These are phyloP conservation scores for Schlechtendalia chinensis DNA, from an alignment of 1,140 invertebrate species.

Conservation along the genomic window DNA sequence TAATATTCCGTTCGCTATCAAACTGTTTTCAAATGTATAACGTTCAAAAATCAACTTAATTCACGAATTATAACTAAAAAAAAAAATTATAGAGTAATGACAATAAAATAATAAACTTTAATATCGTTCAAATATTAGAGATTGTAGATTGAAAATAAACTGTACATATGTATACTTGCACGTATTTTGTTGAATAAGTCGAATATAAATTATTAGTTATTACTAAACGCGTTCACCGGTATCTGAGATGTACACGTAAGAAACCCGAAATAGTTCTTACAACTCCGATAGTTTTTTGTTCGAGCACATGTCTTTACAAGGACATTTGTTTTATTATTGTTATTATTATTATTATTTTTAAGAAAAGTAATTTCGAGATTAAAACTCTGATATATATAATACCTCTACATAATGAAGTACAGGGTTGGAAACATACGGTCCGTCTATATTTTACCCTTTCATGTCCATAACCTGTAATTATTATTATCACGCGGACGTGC, in stretches of 20 bases:
- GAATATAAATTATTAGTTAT: too few relatives aligned
- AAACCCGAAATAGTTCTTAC: neutral
- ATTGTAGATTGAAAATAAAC: too few relatives aligned
- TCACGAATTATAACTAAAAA: too few relatives aligned
- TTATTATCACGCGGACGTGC: neutral
- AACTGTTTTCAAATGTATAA: too few relatives aligned
- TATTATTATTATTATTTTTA: conserved; percentile 15
- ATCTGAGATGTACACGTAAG: neutral
- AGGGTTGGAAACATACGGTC: neutral
- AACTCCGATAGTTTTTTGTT: neutral
- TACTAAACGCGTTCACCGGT: too few relatives aligned
- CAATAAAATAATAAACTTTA: too few relatives aligned
- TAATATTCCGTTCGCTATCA: neutral
- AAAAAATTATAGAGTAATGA: too few relatives aligned
- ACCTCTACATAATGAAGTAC: neutral
- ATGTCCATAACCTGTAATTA: conserved; percentile 35
- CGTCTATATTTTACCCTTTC: conserved; percentile 5
- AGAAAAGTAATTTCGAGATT: neutral
- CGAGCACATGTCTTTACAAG: conserved; percentile 1
- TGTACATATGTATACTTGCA: too few relatives aligned
- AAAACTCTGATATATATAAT: neutral
- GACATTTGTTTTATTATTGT: neutral
- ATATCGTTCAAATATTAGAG: too few relatives aligned
- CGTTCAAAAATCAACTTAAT: too few relatives aligned
- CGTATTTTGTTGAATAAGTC: too few relatives aligned